A percentile compares a stretch with the other conserved stretches of the same genome.
These are phyloP conservation scores for Calliphora vomitoria DNA, from an alignment of 2,888 invertebrate genomes.

Conservation along the genomic window DNA sequence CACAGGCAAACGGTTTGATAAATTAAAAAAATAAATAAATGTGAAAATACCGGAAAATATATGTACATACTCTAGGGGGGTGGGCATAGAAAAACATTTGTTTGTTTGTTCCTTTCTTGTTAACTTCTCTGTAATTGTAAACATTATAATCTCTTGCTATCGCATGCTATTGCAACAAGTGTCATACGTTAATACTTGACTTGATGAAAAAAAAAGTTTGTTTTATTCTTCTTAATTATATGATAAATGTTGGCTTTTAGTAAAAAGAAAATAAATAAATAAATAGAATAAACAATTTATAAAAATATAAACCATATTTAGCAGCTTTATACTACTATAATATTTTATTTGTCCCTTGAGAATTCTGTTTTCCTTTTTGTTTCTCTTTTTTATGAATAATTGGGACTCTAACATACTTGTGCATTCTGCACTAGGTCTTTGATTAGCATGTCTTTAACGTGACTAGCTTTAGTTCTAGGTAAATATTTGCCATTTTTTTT, in stretches of 20 bases:
- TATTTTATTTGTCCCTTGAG: constrained; percentile 54
- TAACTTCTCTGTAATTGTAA: constrained; percentile 42
- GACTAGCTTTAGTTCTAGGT: constrained; percentile 9
- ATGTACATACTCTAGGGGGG: background rate
- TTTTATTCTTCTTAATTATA: constrained; percentile 65
- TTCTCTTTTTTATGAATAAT: constrained; percentile 35
- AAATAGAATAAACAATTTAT: constrained; percentile 57
- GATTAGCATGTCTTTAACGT: constrained; percentile 36
- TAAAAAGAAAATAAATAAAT: constrained; percentile 36
- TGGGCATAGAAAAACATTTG: background rate
- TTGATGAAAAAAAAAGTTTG: constrained; percentile 33
- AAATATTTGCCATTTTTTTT: constrained; percentile 9
- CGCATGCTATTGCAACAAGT: constrained; percentile 65
- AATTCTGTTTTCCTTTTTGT: background rate
- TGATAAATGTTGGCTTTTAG: constrained; percentile 59
- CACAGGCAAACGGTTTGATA: constrained; percentile 64
- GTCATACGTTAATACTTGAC: constrained; percentile 55
- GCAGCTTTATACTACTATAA: constrained; percentile 31
- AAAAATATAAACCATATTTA: constrained; percentile 53
- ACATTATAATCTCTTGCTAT: constrained; percentile 21
- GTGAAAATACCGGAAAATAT: constrained; percentile 56
- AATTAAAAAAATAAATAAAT: constrained; percentile 66
- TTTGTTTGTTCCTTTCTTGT: constrained; percentile 30
- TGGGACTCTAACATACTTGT: constrained; percentile 35
- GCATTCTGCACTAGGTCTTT: constrained; percentile 45